Percentiles rank a stretch among this genome's conserved stretches.
Evolutionary conservation across 2,113 vertebrate species (phyloP).

Genomic region (Hippotragus niger): DNA sequence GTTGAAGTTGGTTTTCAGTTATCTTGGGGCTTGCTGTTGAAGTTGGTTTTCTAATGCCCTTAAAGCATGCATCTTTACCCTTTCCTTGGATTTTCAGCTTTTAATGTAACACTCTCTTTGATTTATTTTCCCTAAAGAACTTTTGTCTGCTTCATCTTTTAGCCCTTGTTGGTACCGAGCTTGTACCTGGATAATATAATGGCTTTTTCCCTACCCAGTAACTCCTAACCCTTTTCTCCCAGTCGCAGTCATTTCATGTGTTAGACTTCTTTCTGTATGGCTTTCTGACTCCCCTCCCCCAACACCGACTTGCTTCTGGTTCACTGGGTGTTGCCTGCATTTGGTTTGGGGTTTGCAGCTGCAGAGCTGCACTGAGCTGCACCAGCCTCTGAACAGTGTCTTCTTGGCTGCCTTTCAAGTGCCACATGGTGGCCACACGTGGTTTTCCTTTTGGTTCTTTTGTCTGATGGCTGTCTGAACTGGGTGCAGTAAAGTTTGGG

Average conservation of each 20-base stretch:
- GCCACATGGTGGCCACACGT: background rate
- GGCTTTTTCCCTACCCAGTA: background rate
- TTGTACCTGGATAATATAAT: background rate
- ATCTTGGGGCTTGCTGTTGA: background rate
- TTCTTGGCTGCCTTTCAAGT: background rate
- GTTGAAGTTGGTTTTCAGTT: background rate
- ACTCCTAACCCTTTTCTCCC: background rate
- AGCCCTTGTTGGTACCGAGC: background rate
- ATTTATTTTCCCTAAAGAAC: slow-evolving; percentile 25
- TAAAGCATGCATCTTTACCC: slow-evolving; percentile 2
- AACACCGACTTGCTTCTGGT: background rate
- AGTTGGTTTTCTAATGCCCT: background rate
- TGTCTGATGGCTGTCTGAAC: background rate
- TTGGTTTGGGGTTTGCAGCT: background rate
- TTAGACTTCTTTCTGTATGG: rapidly evolving
- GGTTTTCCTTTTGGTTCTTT: background rate
- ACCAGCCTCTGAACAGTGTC: background rate
- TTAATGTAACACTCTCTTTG: background rate
- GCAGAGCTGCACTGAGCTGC: background rate
- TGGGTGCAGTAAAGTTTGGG: background rate
- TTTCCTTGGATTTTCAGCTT: slow-evolving; percentile 32
- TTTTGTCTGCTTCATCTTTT: background rate
- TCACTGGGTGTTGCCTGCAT: background rate
- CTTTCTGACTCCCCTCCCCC: background rate
- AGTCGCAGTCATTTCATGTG: background rate